Evolutionary conservation across 2,113 vertebrate species (phyloP).

Genomic region (Oenanthe oenanthe): DNA sequence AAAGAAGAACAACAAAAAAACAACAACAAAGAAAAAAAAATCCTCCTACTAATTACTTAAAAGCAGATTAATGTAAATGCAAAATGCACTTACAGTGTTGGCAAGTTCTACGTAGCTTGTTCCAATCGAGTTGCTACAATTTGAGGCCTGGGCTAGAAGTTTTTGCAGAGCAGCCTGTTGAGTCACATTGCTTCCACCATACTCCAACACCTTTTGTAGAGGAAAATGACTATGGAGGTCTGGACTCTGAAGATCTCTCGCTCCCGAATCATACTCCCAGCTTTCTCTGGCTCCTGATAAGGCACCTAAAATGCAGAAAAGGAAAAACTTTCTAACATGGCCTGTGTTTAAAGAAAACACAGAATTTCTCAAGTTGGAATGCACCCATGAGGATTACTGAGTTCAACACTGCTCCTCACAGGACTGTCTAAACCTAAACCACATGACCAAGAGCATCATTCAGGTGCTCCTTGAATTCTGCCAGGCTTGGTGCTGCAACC

Average conservation of each 20-base stretch:
- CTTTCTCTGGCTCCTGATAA: conserved; percentile 79
- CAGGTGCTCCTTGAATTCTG: background rate
- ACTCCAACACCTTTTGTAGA: conserved; percentile 65
- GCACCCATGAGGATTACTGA: fast-evolving
- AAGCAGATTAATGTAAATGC: background rate
- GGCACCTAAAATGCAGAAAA: conserved; percentile 69
- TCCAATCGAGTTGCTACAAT: conserved; percentile 38
- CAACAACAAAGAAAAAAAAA: background rate
- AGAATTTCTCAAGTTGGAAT: background rate
- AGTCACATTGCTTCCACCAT: conserved; percentile 14
- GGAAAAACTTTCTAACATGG: background rate
- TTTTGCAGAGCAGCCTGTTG: conserved; percentile 68
- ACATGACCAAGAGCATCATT: fast-evolving
- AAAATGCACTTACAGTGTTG: conserved; percentile 78
- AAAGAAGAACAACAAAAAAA: background rate
- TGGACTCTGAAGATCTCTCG: conserved; percentile 80
- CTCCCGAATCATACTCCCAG: conserved; percentile 83
- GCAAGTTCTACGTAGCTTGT: conserved; percentile 80
- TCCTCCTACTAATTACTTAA: background rate
- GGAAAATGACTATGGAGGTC: conserved; percentile 66
- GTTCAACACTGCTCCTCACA: background rate
- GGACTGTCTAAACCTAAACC: background rate
- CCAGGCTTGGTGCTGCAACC: fast-evolving
- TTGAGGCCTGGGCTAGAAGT: conserved; percentile 63
- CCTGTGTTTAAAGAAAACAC: background rate